Evolutionary conservation across 2,797 vertebrate species (phyloP).

Genomic region (Rhynchonycteris naso): DNA sequence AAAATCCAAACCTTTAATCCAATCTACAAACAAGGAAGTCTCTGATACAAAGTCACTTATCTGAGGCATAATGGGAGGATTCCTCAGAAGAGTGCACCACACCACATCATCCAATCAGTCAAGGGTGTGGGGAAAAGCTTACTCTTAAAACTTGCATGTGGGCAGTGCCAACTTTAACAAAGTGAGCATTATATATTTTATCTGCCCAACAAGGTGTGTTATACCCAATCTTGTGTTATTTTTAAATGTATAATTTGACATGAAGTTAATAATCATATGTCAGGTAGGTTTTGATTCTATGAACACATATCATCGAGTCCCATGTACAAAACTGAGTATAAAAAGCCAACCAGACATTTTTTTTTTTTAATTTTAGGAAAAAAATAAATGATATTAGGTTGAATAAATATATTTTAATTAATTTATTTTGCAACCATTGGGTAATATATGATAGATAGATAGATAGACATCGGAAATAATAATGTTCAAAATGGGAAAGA

Average conservation of each 20-base stretch:
- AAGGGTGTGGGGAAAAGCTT: too few relatives aligned
- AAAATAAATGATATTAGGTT: not conserved
- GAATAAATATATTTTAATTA: not conserved
- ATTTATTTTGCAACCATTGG: not conserved
- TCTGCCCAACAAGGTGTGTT: too few relatives aligned
- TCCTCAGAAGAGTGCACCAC: too few relatives aligned
- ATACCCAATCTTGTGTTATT: not conserved
- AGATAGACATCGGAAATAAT: not conserved
- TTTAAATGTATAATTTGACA: not conserved
- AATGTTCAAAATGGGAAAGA: not conserved
- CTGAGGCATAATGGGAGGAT: too few relatives aligned
- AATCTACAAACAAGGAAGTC: too few relatives aligned
- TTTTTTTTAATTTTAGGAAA: not conserved
- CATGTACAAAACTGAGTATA: not conserved
- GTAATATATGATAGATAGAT: not conserved
- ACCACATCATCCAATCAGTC: too few relatives aligned
- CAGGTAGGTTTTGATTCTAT: not conserved
- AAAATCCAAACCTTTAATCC: too few relatives aligned
- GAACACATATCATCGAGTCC: not conserved
- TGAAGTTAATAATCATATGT: not conserved
- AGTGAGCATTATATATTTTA: too few relatives aligned
- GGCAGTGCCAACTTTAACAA: too few relatives aligned
- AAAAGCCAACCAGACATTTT: not conserved
- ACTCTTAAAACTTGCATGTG: too few relatives aligned
- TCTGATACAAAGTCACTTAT: too few relatives aligned